These are phyloP conservation scores for Stigmatopora argus DNA, from an alignment of 2,113 vertebrate species.

Conservation along the genomic window DNA sequence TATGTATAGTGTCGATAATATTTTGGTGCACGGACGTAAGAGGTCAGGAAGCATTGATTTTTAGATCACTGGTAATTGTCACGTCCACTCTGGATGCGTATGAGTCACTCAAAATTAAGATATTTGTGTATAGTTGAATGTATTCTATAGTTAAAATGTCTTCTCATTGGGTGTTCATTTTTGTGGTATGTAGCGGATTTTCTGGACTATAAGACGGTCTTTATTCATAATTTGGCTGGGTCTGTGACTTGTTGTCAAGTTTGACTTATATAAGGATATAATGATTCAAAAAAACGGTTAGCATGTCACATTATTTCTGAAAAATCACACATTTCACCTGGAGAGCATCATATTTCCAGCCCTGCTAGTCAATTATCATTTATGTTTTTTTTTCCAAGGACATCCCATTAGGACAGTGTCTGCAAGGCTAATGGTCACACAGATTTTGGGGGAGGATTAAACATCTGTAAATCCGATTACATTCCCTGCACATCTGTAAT, in stretches of 20 bases:
- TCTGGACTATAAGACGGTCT: too few relatives aligned
- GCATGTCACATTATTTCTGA: too few relatives aligned
- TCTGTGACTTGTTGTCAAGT: too few relatives aligned
- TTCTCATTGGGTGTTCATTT: too few relatives aligned
- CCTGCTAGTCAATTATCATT: background rate
- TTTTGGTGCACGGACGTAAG: slow-evolving; percentile 13
- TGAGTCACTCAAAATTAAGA: background rate
- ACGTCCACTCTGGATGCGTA: background rate
- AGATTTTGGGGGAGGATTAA: slow-evolving; percentile 30
- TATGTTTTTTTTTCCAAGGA: background rate
- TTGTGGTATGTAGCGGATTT: too few relatives aligned
- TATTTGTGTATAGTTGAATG: background rate
- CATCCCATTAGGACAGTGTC: slow-evolving; percentile 28
- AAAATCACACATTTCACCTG: too few relatives aligned
- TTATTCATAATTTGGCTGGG: too few relatives aligned
- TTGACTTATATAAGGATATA: too few relatives aligned
- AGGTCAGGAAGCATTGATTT: slow-evolving; percentile 5
- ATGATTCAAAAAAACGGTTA: too few relatives aligned
- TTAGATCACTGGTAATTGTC: background rate
- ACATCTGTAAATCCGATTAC: slow-evolving; percentile 53
- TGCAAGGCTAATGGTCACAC: slow-evolving; percentile 26
- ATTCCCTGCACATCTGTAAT: slow-evolving; percentile 29
- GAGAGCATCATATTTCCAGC: too few relatives aligned
- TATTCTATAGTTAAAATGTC: too few relatives aligned
- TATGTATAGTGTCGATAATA: too few relatives aligned